Conservation (phyloP, 2,113 vertebrate genomes). For the Poecilia latipinna region DNA sequence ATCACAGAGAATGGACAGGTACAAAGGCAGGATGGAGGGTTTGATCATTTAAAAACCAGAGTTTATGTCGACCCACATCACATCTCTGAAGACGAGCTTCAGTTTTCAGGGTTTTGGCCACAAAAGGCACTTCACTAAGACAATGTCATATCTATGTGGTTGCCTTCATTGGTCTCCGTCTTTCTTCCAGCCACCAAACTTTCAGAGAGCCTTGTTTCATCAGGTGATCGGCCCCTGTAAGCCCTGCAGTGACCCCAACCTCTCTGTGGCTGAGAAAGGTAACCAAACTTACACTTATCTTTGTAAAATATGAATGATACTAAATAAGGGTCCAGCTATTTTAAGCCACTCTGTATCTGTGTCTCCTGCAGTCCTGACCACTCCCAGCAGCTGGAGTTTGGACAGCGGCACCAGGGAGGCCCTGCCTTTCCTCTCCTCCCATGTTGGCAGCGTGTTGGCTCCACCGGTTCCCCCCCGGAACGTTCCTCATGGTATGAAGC, state of each 20-base stretch:
- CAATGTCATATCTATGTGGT: not conserved
- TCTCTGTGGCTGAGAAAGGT: slow-evolving; percentile 98
- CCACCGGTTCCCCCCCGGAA: slow-evolving; percentile 91
- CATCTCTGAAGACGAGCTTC: not conserved
- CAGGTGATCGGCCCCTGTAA: slow-evolving; percentile 97
- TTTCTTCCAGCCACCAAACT: slow-evolving; percentile 84
- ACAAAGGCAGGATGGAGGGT: not conserved
- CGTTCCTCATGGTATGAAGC: slow-evolving; percentile 84
- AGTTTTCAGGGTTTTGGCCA: not conserved
- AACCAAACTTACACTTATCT: not conserved
- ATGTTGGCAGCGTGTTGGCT: slow-evolving; percentile 85
- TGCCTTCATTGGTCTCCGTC: not conserved
- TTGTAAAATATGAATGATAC: not conserved
- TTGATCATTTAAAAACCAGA: too few species aligned
- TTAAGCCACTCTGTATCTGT: not conserved
- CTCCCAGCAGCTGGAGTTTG: slow-evolving; percentile 96
- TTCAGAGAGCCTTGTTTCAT: slow-evolving; percentile 94
- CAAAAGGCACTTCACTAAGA: not conserved
- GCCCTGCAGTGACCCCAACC: slow-evolving; percentile 97
- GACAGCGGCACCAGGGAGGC: slow-evolving; percentile 93
- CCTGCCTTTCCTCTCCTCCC: slow-evolving; percentile 89
- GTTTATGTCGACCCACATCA: not conserved
- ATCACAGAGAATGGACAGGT: slow-evolving; percentile 95
- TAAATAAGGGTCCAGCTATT: not conserved
- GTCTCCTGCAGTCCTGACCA: slow-evolving; percentile 82